Evolutionary conservation across 2,797 vertebrate genomes (phyloP), one percentile per base, ranked within the genome.

Genomic region (Hippocampus kuda): DNA sequence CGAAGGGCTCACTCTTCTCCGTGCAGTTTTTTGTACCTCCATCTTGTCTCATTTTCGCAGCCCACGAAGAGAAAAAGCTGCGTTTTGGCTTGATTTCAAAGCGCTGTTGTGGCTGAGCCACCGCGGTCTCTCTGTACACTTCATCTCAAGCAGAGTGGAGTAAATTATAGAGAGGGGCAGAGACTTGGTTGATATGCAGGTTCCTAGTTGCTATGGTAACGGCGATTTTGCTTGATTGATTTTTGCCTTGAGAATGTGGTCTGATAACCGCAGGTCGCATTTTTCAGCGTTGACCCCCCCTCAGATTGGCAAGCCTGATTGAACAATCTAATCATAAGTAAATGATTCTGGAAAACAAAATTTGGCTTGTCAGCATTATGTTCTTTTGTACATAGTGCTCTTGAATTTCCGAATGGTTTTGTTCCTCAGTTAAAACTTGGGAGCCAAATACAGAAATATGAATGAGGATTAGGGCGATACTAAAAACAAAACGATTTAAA

Each of bases 171-270:
- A 85, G 70, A 77, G 69, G 71, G 72, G 65, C 66, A 70, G 56
- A 77, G 70, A 78, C 79, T 82, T 83, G 54, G 34, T 61, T 69
- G 80, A 70, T 81, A 83, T 89, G 88, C 88, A 89, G 82, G 77
- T 83, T 81, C 74, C 76, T 75, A 57, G 80, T 84, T 81, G 79
- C 82, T 84, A 87, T 82, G 79, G 81, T 76, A 87, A 86, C 79
- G 56, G 72, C 65, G 71, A 68, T 81, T 80, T 77, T 68, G 67
- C 69, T 69, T 73, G 67, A 10, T 65, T 15, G 11, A 46, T 46
- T 46, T 48, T 16, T 65, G 15, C 44, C 7, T 65, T 20, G 15
- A 6, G 63, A 69, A 72, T 63, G 59, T 69, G 18, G 41, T 30
- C 72, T 73, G 78, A 75, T 68, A 77, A 76, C 75, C 74, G 71